Conservation (phyloP, 2,797 vertebrate genomes). For the Tadarida brasiliensis region DNA sequence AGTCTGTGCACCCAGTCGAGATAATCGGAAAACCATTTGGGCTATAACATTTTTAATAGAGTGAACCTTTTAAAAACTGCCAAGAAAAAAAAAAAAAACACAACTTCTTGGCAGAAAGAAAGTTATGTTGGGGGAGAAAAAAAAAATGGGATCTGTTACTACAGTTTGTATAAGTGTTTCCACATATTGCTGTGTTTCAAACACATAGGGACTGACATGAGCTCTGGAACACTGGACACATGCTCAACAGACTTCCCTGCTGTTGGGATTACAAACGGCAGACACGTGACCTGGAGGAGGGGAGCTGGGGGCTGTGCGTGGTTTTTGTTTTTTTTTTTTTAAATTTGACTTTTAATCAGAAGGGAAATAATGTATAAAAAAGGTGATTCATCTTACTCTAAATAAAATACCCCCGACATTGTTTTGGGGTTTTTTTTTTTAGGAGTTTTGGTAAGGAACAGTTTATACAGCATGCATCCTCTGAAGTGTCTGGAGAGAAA, state of each 20-base stretch:
- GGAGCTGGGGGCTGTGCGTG: not conserved
- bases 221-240: conserved; percentile 85
- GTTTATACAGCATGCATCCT: conserved; percentile 82
- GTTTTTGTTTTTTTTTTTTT: not conserved
- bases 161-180: conserved; percentile 87
- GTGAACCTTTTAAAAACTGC: conserved; percentile 89
- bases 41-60: conserved; percentile 89
- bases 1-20: conserved; percentile 83
- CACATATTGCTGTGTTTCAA: conserved; percentile 88
- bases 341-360: conserved; percentile 77
- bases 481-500: conserved; percentile 79
- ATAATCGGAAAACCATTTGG: conserved; percentile 86
- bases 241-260: conserved; percentile 87
- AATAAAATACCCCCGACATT: conserved; percentile 82
- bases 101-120: conserved; percentile 87
- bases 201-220: conserved; percentile 86
- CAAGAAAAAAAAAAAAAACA: conserved; percentile 78
- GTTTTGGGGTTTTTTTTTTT: not conserved
- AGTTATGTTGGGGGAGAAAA: conserved; percentile 81
- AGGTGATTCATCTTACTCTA: conserved; percentile 83
- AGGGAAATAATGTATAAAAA: conserved; percentile 82
- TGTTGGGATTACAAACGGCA: conserved; percentile 75
- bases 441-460: conserved; percentile 75
- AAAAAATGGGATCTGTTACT: conserved; percentile 78
- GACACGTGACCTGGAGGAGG: conserved; percentile 84